Evolutionary conservation across 2,888 invertebrate genomes (phyloP), one percentile per base, ranked within the genome.

Genomic region (Phaedon cochleariae): DNA sequence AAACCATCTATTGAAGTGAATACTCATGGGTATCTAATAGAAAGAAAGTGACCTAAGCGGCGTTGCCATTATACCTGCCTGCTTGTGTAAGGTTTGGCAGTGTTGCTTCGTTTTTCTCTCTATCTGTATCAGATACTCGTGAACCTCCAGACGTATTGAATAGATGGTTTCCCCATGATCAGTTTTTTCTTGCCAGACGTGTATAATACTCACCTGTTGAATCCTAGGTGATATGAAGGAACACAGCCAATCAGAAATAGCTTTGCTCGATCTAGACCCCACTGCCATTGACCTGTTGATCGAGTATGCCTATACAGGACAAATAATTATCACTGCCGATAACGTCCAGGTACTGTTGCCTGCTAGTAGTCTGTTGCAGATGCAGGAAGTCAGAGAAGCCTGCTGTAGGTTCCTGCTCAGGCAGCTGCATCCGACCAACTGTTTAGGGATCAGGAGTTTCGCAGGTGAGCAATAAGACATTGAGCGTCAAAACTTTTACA

Each of bases 291-390:
- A 89, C 69, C 85, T 89, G 68, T 85, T 93, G 59, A 87, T 93
- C 64, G 91, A 92, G 70, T 93, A 91, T 81, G 89, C 91, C 1
- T 93, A 93, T 81, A 90, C 91, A 0, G 92, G 92, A 2, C 90
- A 91, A 82, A 89, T 92, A 63, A 88, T 90, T 62, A 82, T 82
- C 51, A 82, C 82, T 6, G 74, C 81, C 2, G 82, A 82, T 68
- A 82, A 82, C 63, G 82, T 82, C 5, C 82, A 83, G 73, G 85
- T 86, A 12, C 81, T 92, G 63, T 83, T 93, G 71, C 91, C 92
- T 17, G 92, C 92, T 10, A 92, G 92, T 54, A 90, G 90, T 74
- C 85, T 92, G 73, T 85, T 92, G 69, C 92, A 92, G 83, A 89
- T 90, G 80, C 86, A 87, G 73, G 87, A 88, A 59, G 90, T 90